Evolutionary conservation across 2,888 invertebrate genomes (phyloP), one percentile per base, ranked within the genome.

Genomic region (Eupithecia tripunctaria): DNA sequence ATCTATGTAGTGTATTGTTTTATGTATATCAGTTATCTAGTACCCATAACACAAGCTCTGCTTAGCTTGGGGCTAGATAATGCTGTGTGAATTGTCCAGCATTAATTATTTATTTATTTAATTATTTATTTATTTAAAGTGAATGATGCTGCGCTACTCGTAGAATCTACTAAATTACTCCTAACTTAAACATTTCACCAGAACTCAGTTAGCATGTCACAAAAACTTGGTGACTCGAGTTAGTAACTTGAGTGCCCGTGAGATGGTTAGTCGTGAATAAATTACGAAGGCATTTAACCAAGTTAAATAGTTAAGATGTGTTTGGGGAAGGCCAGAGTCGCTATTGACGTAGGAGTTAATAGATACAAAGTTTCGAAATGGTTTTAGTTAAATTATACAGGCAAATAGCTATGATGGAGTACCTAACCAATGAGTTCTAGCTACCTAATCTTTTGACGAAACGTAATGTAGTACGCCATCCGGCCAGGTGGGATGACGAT

Each of bases 131-230:
- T n/a, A n/a, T n/a, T 41, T 18, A 38, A 7, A 68, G 71, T 71
- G 73, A 51, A 43, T 21, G n/a, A 38, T 25, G 56, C 27, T 51
- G 38, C 79, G 74, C 80, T 75, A 21, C 21, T 56, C 3, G 25
- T 56, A 14, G 80, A 80, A 82, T 82, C 84, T 84, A 81, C 83
- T 80, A 85, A 88, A 88, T 88, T 86, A 85, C 86, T 86, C 84
- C 84, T 80, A 87, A 87, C 84, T 86, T 85, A 86, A 86, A 86
- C 85, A 86, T 87, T 88, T 86, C 84, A 81, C 81, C 78, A 80
- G 74, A 83, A 84, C 81, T 80, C 82, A 90, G 89, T 89, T 87
- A 84, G 85, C 86, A 85, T 90, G 90, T 91, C 90, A 88, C 88
- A 90, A 89, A 89, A 91, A 91, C 89, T 91, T 91, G 86, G 81